These are phyloP conservation scores for Lepeophtheirus nordmannii DNA, from an alignment of 2,888 invertebrate genomes.

Conservation along the genomic window DNA sequence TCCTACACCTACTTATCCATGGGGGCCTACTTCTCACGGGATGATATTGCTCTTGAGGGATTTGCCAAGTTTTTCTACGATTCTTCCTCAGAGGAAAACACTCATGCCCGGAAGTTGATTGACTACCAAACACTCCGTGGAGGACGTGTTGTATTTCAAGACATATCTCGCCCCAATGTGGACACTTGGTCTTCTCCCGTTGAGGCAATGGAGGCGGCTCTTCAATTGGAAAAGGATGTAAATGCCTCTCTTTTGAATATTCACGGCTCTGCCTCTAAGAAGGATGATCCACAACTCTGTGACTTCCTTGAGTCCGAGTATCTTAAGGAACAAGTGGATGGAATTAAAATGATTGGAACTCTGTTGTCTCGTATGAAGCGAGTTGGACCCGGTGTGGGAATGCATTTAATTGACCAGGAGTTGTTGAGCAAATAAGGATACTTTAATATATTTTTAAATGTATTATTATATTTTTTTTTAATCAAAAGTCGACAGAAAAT, in stretches of 20 bases:
- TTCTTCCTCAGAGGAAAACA: constrained; percentile 34
- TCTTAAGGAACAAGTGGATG: constrained; percentile 30
- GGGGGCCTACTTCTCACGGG: constrained; percentile 28
- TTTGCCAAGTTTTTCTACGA: constrained; percentile 34
- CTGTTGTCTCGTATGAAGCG: constrained; percentile 38
- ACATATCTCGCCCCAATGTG: constrained; percentile 45
- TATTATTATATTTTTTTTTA: no score
- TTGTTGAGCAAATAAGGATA: not conserved
- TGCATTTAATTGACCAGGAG: constrained; percentile 16
- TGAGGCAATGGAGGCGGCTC: constrained; percentile 54
- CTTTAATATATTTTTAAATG: no score
- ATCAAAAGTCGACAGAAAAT: no score
- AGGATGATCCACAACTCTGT: not conserved
- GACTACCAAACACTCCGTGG: constrained; percentile 35
- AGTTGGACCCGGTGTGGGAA: constrained; percentile 21
- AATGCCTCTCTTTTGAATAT: constrained; percentile 36
- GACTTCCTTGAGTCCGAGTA: constrained; percentile 37
- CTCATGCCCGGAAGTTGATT: constrained; percentile 34
- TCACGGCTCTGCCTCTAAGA: not conserved
- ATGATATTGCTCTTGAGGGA: constrained; percentile 29
- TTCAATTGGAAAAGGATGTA: constrained; percentile 58
- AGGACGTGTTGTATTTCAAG: constrained; percentile 30
- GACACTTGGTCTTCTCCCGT: constrained; percentile 51
- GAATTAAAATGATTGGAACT: constrained; percentile 32
- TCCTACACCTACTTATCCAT: constrained; percentile 35